Base-by-base conservation (phyloP, 2,797 vertebrate genomes). In the Spatula versicolor region DNA sequence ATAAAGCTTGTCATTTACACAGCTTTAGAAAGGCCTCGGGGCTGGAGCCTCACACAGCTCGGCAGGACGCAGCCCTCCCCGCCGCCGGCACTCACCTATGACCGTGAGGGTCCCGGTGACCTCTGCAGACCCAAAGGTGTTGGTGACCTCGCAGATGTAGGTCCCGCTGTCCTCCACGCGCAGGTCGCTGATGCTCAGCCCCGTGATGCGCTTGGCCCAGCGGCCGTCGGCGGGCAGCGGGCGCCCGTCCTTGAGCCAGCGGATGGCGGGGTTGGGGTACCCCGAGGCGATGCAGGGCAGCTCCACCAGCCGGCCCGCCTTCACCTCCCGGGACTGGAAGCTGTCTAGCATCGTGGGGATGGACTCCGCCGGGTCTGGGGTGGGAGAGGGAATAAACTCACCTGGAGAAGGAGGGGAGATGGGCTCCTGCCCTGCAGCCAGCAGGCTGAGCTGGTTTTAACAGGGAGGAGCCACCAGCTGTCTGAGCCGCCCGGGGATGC, bases 61-160 rank as follows among this genome's bases (percentile, higher is more conserved):
- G 67, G 58, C 48, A 16, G 60, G 21, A n/a, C 17, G 5, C 7
- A 41, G 5, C 21, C 23, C 33, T 13, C 67, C 52, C 8, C 9
- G 0, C 7, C 16, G 23, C 48, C 16, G 1, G n/a, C 6, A 83
- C 98, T 98, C 95, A 99, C 99, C 99, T 23, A 99, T 99, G 93
- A 99, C 98, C 0, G 98, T 99, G 96, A 99, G 98, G 96, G 98
- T 98, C 92, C 99, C 99, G 0, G 99, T 99, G 97, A 99, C 99
- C 97, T 99, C 99, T 82, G 99, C 98, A 14, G 99, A 99, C 87
- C 99, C 99, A 2, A 99, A 99, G 97, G 99, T 99, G 97, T 99
- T 99, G 96, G 99, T 99, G 97, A 99, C 99, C 97, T 99, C 99
- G 74, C 99, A 99, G 96, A 99, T 98, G 98, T 99, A 99, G 95